Evolutionary conservation across 1,140 invertebrate genomes (phyloP).

Genomic region (Leptinotarsa texana): DNA sequence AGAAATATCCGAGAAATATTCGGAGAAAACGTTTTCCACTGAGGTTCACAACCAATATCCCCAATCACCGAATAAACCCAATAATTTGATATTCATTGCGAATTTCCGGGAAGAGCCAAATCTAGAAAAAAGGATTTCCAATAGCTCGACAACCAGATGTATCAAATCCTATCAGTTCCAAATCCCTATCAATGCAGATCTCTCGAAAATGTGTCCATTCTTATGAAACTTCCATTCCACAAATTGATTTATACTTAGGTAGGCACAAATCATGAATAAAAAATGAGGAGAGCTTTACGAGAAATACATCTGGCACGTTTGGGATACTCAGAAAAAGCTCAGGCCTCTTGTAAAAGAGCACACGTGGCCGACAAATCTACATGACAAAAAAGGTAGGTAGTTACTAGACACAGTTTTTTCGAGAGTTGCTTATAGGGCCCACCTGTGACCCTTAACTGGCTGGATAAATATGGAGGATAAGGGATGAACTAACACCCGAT

Average conservation of each 20-base stretch:
- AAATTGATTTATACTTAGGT: conserved; percentile 24
- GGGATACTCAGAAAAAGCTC: conserved; percentile 13
- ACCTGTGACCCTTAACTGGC: conserved; percentile 27
- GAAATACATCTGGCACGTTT: conserved; percentile 21
- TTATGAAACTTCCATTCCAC: conserved; percentile 12
- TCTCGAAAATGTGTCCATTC: conserved; percentile 13
- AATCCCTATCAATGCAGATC: conserved; percentile 11
- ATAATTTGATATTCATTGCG: conserved; percentile 4
- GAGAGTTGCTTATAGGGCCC: conserved; percentile 21
- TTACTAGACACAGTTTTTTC: neutral
- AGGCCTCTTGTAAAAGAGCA: conserved; percentile 14
- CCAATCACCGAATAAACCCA: neutral
- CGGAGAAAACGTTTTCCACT: too few species aligned
- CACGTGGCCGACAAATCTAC: conserved; percentile 10
- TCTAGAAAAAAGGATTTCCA: conserved; percentile 13
- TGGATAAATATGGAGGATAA: conserved; percentile 27
- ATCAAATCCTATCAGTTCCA: conserved; percentile 23
- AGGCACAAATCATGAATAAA: conserved; percentile 22
- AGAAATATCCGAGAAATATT: too few species aligned
- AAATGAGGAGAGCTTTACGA: conserved; percentile 9
- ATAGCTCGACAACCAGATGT: conserved; percentile 9
- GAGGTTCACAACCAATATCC: too few species aligned
- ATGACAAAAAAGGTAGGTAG: conserved; percentile 11
- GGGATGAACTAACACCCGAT: conserved; percentile 18
- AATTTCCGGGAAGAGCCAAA: neutral